Conservation (phyloP, 2,113 vertebrate genomes). For the Mus musculus region DNA sequence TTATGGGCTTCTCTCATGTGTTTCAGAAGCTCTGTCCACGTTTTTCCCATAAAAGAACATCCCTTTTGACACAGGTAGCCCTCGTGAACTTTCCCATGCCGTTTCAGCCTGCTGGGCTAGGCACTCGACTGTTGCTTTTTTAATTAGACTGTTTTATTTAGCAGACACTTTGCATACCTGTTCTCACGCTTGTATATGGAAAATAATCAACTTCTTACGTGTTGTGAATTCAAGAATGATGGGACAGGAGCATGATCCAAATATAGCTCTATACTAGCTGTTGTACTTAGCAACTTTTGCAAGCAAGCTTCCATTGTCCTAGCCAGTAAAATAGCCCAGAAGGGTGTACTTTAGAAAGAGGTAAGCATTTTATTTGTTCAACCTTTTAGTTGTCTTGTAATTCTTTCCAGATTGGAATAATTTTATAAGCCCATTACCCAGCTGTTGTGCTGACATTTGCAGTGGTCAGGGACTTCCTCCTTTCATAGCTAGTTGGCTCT, state of each 20-base stretch:
- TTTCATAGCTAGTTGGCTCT: background rate
- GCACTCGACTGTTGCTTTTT: conserved; percentile 58
- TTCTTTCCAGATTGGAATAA: too few species aligned
- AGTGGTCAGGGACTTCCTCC: too few species aligned
- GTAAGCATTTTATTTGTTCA: background rate
- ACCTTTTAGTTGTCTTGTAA: background rate
- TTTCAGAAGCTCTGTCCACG: conserved; percentile 93
- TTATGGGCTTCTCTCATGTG: conserved; percentile 89
- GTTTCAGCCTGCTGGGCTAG: background rate
- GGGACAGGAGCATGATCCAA: too few species aligned
- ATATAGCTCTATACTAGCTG: background rate
- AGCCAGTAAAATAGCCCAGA: background rate
- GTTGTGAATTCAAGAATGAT: conserved; percentile 8
- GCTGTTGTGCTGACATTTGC: too few species aligned
- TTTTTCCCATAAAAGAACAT: conserved; percentile 92
- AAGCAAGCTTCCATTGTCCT: background rate
- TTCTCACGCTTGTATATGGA: background rate
- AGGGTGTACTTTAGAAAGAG: background rate
- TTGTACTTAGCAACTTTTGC: background rate
- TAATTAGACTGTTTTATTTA: conserved; percentile 75
- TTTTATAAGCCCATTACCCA: too few species aligned
- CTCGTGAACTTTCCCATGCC: too few species aligned
- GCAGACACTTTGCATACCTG: conserved; percentile 36
- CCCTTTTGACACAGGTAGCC: conserved; percentile 92
- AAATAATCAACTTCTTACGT: conserved; percentile 31